Base-by-base conservation (phyloP, 2,797 vertebrate species). In the Geotrypetes seraphini region DNA sequence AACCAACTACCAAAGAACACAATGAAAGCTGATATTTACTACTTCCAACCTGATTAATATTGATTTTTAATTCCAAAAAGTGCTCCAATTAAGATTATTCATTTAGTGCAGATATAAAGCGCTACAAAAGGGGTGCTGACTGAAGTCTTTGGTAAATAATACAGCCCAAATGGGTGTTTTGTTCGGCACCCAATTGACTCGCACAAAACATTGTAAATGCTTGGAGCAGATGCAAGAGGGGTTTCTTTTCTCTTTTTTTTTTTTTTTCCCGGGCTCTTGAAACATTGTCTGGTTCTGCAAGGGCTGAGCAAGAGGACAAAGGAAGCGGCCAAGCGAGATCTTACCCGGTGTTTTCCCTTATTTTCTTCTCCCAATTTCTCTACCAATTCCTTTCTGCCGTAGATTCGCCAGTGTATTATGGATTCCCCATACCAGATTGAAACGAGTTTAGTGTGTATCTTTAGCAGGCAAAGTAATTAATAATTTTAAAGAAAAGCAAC, bases 41-140 rank as follows among this genome's bases (percentile, higher is more conserved):
- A 63, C 64, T 69, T 64, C 50, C 53, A 57, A 32, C 65, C 69
- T 81, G 75, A 83, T 82, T 85, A 81, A 61, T 75, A 92, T 92
- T 82, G 87, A 89, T 87, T 90, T 92, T 89, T 91, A 85, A 92
- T 82, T 90, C 84, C n/a, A n/a, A 72, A 73, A 74, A 71, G 70
- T 71, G 71, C 79, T 77, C 79, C 85, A 89, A 90, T 92, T 90
- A 85, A 88, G 89, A 79, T 80, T 84, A 87, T 90, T 90, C 86
- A 86, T 86, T 86, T 84, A 83, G 75, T 77, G 71, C 65, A 78
- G 83, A 88, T 45, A 37, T 83, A 81, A 76, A 85, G 79, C 77
- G 73, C 64, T 67, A 78, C 72, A 69, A 66, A 73, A 77, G 66
- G 59, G 57, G 48, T 71, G 34, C 31, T 55, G 47, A 49, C 53